phyloP scores from a whole-genome alignment of 2,113 vertebrate species.

The Ceyx cyanopectus region DNA sequence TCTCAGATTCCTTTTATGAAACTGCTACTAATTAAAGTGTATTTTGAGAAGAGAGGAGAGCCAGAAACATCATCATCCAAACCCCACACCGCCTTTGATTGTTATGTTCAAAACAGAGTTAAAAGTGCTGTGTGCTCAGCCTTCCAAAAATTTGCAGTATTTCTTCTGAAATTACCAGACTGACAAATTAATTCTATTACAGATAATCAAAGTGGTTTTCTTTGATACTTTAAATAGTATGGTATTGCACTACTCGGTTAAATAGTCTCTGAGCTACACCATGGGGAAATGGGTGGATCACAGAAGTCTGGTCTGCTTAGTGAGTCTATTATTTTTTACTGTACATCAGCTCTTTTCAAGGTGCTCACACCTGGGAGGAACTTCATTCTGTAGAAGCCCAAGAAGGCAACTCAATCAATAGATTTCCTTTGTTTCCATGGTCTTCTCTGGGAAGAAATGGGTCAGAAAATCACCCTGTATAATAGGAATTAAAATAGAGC shows the following conservation, averaged over 20 bases:
- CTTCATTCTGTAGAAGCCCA: neutral
- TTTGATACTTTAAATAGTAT: neutral
- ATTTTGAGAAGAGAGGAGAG: neutral
- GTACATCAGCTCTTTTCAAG: neutral
- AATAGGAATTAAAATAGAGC: neutral
- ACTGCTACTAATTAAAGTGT: neutral
- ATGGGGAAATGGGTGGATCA: neutral
- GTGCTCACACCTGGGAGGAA: neutral
- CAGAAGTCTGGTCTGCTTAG: neutral
- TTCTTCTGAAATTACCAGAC: constrained; percentile 7
- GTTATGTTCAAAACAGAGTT: constrained; percentile 34
- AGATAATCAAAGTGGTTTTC: neutral
- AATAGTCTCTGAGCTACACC: neutral
- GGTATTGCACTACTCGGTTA: neutral
- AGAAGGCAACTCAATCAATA: neutral
- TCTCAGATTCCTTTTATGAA: neutral
- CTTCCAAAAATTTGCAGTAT: neutral
- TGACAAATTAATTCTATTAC: constrained; percentile 26
- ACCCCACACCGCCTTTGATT: neutral
- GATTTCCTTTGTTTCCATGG: neutral
- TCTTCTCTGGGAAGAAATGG: neutral
- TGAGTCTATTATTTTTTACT: neutral
- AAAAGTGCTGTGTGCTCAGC: neutral
- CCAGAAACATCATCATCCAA: neutral
- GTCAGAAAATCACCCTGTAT: neutral